Base-by-base conservation (phyloP, 1,140 invertebrate species). In the Sinella curviseta region DNA sequence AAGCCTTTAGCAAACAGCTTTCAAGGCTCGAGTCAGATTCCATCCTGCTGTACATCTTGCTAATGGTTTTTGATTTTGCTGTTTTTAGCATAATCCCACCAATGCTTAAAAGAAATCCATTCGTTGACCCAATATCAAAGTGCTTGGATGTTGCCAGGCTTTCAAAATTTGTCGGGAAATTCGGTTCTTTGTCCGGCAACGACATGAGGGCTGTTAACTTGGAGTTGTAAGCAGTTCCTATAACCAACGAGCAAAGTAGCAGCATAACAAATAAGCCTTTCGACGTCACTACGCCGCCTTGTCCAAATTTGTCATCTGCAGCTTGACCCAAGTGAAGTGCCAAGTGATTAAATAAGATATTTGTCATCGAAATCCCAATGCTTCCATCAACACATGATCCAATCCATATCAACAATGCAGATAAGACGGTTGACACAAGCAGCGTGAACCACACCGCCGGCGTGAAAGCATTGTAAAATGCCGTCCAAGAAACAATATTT, bases 161-260 rank as follows among this genome's bases (percentile, higher is more conserved):
- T 14, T 31, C 12, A 33, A 70, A 70, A n/a, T 30, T 33, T 33
- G 2, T 30, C 8, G 65, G 65, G n/a, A 70, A 30, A 31, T 33
- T n/a, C 30, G 30, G 4, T 24, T 70, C 65, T 30, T 12, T 30
- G 2, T 70, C 26, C 1, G 65, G 65, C 2, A 33, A 31, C 1
- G 65, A 24, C 65, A 70, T 70, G 2, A 70, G 12, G 8, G 65
- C 2, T 2, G 65, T 70, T 33, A 70, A 33, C 65, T 70, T 70
- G 65, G 65, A 70, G 31, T 70, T 70, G 30, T 70, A 70, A 8
- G 65, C 65, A 14, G 65, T 70, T 33, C 65, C 65, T 14, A 70
- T 2, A 70, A 70, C 31, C 65, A 70, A 8, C 4, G 28, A 30
- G 28, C 8, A 8, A 3, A 70, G 31, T 2, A 70, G 31, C 31